Conservation (phyloP, 2,888 invertebrate genomes). For the Ectemnius lituratus region DNA sequence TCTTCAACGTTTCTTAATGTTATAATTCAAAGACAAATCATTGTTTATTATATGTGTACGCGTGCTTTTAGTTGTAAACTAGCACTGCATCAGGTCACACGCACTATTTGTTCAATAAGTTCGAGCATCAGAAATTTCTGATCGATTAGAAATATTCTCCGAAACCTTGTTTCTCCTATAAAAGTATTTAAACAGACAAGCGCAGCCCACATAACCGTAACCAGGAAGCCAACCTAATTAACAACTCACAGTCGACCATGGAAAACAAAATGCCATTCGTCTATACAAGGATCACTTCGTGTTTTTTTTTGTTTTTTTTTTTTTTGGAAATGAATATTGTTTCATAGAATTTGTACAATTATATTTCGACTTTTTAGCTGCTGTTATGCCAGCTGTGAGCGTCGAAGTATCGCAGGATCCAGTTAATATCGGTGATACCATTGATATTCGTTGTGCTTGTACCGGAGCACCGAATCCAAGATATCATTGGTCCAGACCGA, state of each 20-base stretch:
- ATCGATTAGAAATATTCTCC: neutral
- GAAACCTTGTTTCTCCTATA: neutral
- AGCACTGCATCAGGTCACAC: too few species aligned
- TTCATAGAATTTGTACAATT: neutral
- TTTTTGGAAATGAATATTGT: neutral
- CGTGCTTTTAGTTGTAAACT: too few species aligned
- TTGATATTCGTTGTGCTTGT: slow-evolving; percentile 84
- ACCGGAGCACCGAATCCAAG: slow-evolving; percentile 75
- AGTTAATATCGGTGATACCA: slow-evolving; percentile 81
- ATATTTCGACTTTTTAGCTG: slow-evolving; percentile 56
- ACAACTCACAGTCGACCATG: neutral
- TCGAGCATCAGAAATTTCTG: too few species aligned
- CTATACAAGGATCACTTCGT: slow-evolving; percentile 19
- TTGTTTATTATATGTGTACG: too few species aligned
- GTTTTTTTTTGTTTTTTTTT: too few species aligned
- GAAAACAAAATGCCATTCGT: neutral
- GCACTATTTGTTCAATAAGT: too few species aligned
- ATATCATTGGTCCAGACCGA: slow-evolving; percentile 81
- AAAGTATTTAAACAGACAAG: neutral
- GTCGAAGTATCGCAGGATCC: slow-evolving; percentile 77
- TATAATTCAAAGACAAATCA: too few species aligned
- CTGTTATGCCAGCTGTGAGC: slow-evolving; percentile 66
- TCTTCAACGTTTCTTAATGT: too few species aligned
- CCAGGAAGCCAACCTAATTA: slow-evolving; percentile 1
- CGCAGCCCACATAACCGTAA: neutral